Evolutionary conservation across 2,113 vertebrate genomes (phyloP).

Genomic region (Zapornia atra): DNA sequence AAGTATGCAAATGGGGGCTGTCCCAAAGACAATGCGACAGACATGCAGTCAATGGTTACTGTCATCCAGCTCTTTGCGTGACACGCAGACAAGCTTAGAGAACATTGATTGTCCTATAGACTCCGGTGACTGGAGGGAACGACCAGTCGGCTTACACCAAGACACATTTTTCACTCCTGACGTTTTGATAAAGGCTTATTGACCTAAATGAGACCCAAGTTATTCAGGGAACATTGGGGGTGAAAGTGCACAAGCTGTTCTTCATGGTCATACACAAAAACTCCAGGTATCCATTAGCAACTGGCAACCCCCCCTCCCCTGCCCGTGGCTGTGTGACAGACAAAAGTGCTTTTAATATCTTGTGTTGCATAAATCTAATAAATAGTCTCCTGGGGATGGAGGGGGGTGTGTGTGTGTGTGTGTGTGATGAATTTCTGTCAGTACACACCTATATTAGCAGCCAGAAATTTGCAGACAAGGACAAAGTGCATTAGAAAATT

Average conservation of each 20-base stretch:
- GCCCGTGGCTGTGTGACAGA: conserved; percentile 55
- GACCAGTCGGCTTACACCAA: conserved; percentile 74
- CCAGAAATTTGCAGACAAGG: neutral
- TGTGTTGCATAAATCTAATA: conserved; percentile 24
- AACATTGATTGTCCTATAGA: conserved; percentile 70
- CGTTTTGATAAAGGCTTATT: conserved; percentile 76
- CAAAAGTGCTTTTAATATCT: conserved; percentile 68
- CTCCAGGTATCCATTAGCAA: conserved; percentile 75
- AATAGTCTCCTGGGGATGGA: neutral
- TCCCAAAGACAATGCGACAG: conserved; percentile 59
- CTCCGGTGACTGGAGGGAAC: conserved; percentile 58
- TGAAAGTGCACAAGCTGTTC: conserved; percentile 78
- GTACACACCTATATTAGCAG: neutral
- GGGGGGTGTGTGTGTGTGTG: neutral
- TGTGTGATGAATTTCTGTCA: neutral
- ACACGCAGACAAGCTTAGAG: conserved; percentile 71
- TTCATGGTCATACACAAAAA: conserved; percentile 73
- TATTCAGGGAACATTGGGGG: conserved; percentile 72
- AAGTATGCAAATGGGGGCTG: conserved; percentile 66
- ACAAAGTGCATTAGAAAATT: neutral
- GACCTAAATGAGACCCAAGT: conserved; percentile 74
- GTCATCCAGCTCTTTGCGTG: conserved; percentile 61
- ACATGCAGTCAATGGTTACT: conserved; percentile 72
- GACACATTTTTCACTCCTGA: conserved; percentile 78
- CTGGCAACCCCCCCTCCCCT: conserved; percentile 63